A percentile compares a stretch with the other conserved stretches of the same genome.
Evolutionary conservation across 2,888 invertebrate genomes (phyloP).

Genomic region (Lacanobia wlatinum): DNA sequence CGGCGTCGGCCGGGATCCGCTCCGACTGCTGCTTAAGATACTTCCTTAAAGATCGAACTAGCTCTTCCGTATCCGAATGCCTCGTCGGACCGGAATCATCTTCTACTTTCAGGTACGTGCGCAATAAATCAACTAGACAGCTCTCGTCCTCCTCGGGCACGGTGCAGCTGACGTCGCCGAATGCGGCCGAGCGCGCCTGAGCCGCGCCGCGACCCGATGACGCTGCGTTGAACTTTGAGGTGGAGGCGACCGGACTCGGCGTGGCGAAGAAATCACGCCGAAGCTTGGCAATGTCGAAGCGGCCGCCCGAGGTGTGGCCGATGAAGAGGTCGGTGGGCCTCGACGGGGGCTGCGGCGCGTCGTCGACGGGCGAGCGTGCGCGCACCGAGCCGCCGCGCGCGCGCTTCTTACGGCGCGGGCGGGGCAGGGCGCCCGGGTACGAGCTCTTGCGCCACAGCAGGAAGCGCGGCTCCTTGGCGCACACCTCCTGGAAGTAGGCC

Average conservation of each 20-base stretch:
- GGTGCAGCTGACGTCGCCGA: constrained; percentile 75
- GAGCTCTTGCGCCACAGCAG: constrained; percentile 96
- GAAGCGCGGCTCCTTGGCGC: constrained; percentile 94
- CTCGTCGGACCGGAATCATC: constrained; percentile 87
- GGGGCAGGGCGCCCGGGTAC: constrained; percentile 93
- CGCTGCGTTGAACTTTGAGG: constrained; percentile 73
- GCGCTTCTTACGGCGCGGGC: constrained; percentile 90
- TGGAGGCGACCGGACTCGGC: constrained; percentile 77
- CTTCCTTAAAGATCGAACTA: constrained; percentile 92
- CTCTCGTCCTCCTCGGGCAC: constrained; percentile 87
- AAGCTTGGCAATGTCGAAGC: constrained; percentile 93
- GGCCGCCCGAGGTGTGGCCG: constrained; percentile 91
- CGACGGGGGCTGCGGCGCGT: constrained; percentile 86
- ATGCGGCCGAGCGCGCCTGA: constrained; percentile 67
- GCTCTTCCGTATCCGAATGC: constrained; percentile 91
- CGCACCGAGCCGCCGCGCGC: constrained; percentile 93
- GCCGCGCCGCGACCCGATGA: constrained; percentile 23
- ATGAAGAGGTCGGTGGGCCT: constrained; percentile 88
- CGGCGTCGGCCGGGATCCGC: constrained; percentile 77
- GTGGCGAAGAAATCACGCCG: constrained; percentile 92
- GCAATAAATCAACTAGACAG: constrained; percentile 92
- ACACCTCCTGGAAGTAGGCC: constrained; percentile 96
- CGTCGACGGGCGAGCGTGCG: constrained; percentile 92
- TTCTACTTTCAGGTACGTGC: constrained; percentile 92
- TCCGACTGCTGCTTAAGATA: constrained; percentile 88